These are phyloP conservation scores for Hydropotes inermis DNA, from an alignment of 2,113 vertebrate species.

Conservation along the genomic window DNA sequence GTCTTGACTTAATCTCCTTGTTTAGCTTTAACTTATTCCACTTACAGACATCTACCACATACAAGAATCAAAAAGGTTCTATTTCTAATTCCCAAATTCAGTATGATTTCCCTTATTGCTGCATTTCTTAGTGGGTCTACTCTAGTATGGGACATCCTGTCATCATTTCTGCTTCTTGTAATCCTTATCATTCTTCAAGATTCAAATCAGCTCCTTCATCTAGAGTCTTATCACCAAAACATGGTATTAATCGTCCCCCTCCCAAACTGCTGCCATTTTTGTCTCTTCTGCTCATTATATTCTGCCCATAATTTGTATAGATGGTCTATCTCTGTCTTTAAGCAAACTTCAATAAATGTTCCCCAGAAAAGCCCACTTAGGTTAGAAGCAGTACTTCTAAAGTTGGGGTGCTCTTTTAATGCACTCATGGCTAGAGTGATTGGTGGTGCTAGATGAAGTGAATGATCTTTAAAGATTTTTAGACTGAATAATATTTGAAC, in stretches of 20 bases:
- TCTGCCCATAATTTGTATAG: not conserved
- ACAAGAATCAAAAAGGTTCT: not conserved
- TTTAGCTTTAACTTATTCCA: not conserved
- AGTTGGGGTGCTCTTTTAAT: not conserved
- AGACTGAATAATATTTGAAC: not conserved
- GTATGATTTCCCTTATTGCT: not conserved
- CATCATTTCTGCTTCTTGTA: not conserved
- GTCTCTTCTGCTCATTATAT: not conserved
- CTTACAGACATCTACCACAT: not conserved
- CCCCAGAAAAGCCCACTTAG: not conserved
- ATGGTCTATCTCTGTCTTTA: not conserved
- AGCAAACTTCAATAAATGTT: not conserved
- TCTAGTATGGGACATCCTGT: not conserved
- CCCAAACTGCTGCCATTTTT: not conserved
- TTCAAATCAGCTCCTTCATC: not conserved
- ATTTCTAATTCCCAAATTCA: not conserved
- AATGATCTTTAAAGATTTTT: not conserved
- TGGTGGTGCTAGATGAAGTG: not conserved
- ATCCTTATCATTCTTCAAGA: not conserved
- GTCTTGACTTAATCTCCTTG: not conserved
- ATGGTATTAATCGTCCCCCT: accelerated
- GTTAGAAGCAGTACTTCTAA: not conserved
- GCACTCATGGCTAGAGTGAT: not conserved
- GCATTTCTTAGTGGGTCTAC: not conserved
- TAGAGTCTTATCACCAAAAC: not conserved